Evolutionary conservation across 1,140 invertebrate genomes (phyloP).

Genomic region (Bombus polaris): DNA sequence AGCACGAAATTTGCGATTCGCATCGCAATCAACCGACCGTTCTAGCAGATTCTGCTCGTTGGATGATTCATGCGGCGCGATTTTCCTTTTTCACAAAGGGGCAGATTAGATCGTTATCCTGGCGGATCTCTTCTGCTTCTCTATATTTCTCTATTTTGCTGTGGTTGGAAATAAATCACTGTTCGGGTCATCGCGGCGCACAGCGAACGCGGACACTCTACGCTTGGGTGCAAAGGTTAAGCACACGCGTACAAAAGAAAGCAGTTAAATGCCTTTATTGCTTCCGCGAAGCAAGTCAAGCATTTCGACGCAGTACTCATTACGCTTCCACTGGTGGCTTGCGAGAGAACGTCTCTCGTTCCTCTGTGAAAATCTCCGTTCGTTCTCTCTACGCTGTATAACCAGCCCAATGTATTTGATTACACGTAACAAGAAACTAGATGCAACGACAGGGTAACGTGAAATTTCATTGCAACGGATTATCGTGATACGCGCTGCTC

Average conservation of each 20-base stretch:
- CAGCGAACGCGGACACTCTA: neutral
- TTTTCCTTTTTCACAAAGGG: neutral
- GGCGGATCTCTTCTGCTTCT: neutral
- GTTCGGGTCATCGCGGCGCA: constrained; percentile 13
- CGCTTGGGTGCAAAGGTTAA: constrained; percentile 38
- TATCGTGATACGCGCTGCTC: neutral
- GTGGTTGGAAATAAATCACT: constrained; percentile 29
- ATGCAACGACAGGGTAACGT: neutral
- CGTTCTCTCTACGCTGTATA: too few relatives aligned
- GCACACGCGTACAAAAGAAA: constrained; percentile 48
- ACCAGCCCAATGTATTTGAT: neutral
- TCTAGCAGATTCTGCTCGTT: too few relatives aligned
- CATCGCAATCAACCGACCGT: neutral
- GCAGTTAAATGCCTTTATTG: constrained; percentile 35
- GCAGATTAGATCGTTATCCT: constrained; percentile 18
- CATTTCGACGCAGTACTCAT: constrained; percentile 36
- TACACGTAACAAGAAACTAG: neutral
- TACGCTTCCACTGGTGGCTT: neutral
- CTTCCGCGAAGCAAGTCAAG: constrained; percentile 46
- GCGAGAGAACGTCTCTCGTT: neutral
- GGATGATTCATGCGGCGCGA: constrained; percentile 13
- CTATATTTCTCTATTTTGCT: neutral
- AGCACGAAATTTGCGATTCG: constrained; percentile 3
- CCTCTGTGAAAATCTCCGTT: neutral
- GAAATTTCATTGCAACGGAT: neutral